Percentiles rank a stretch among this genome's conserved stretches.
Conservation (phyloP, 2,888 invertebrate genomes). For the Apodemia mormo region DNA sequence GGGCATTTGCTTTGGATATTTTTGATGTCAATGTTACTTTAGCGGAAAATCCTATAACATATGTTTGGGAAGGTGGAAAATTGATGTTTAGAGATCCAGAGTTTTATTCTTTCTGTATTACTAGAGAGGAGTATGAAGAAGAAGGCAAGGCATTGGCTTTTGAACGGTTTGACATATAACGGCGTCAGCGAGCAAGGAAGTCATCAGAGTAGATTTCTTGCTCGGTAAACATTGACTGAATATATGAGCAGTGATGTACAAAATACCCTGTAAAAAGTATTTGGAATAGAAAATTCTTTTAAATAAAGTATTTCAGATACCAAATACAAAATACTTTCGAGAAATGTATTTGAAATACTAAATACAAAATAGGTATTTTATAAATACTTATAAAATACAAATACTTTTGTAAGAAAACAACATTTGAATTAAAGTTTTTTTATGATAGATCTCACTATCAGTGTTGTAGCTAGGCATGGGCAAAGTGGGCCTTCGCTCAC, state of each 20-base stretch:
- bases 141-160: constrained; percentile 85
- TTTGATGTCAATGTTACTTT: constrained; percentile 86
- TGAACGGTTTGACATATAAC: constrained; percentile 80
- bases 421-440: too few species aligned
- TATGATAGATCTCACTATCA: too few species aligned
- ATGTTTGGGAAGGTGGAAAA: constrained; percentile 95
- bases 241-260: background rate
- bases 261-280: too few species aligned
- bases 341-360: too few species aligned
- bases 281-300: too few species aligned
- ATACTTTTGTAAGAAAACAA: too few species aligned
- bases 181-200: constrained; percentile 65
- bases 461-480: too few species aligned
- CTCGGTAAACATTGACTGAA: constrained; percentile 49
- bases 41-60: constrained; percentile 87
- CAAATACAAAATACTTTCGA: too few species aligned
- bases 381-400: too few species aligned
- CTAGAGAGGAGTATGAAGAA: constrained; percentile 94
- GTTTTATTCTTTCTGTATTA: constrained; percentile 87
- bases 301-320: too few species aligned
- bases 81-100: constrained; percentile 87
- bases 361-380: too few species aligned
- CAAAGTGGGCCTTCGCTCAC: too few species aligned
- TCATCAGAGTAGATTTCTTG: constrained; percentile 52
- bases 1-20: constrained; percentile 89